Base-by-base conservation (phyloP, 2,888 invertebrate species). In the Drosophila vallismaia region DNA sequence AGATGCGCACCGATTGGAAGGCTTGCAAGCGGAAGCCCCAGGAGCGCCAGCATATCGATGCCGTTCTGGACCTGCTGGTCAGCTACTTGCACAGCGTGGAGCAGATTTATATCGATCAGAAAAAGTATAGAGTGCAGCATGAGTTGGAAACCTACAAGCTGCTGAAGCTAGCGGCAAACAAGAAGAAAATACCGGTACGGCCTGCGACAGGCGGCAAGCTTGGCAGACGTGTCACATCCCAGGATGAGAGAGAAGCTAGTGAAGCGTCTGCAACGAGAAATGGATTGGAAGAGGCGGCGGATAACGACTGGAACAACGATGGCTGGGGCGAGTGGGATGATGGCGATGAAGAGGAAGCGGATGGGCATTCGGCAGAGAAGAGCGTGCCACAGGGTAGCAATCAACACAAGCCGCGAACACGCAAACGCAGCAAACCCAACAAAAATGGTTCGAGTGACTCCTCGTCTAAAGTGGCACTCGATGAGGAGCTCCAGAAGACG, bases 61-160 rank as follows among this genome's bases (percentile, higher is more conserved):
- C 94, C 49, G 95, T 97, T 2, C 91, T 96, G 38, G 94, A 95
- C 56, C 92, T 97, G 4, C 93, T 98, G 71, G 95, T 96, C 67
- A 93, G 93, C 53, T 98, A 98, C 90, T 92, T 98, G 71, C 97
- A 97, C 92, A 93, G 93, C 67, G 96, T 98, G 0, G 97, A 97
- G 77, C 95, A 96, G 89, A 94, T 97, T 66, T 97, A 97, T 90
- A 95, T 96, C 58, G 97, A 98, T 91, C 95, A 97, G 75, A 96
- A 96, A 91, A 97, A 97, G 1, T 94, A 97, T 62, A 92, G 98
- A 69, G 95, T 98, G 0, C 97, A 97, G 90, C 93, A 96, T 84
- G 95, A 96, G 1, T 92, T 97, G 33, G 97, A 98, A 88, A 94
- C 95, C 53, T 95, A 96, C 86, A 95, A 95, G 89, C 92, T 98